Evolutionary conservation across 2,888 invertebrate genomes (phyloP).

Genomic region (Sarcophaga subvicina): DNA sequence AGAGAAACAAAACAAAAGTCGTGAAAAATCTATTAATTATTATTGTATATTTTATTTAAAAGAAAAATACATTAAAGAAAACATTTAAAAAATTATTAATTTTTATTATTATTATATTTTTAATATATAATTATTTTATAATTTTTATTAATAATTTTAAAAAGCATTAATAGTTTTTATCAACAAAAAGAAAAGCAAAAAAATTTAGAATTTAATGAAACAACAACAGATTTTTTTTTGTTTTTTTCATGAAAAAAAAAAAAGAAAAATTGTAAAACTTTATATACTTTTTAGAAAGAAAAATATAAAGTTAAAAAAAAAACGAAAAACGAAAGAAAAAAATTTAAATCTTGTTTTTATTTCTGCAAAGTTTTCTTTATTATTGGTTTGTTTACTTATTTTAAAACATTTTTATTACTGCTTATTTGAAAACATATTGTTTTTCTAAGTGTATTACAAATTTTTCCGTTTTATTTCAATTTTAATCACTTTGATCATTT

Average conservation of each 20-base stretch:
- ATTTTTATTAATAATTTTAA: slow-evolving; percentile 65
- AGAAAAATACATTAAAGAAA: slow-evolving; percentile 49
- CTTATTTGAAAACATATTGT: slow-evolving; percentile 11
- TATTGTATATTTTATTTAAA: slow-evolving; percentile 64
- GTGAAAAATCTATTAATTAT: slow-evolving; percentile 55
- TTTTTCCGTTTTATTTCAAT: background rate
- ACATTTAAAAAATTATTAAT: slow-evolving; percentile 55
- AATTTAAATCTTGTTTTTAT: slow-evolving; percentile 69
- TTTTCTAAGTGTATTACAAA: slow-evolving; percentile 5
- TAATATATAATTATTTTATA: slow-evolving; percentile 68
- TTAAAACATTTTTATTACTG: background rate
- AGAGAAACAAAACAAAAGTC: slow-evolving; percentile 40
- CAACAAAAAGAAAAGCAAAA: slow-evolving; percentile 39
- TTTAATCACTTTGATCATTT: no score
- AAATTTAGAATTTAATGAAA: slow-evolving; percentile 63
- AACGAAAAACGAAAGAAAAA: slow-evolving; percentile 69
- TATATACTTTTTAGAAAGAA: slow-evolving; percentile 64
- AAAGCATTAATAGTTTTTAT: slow-evolving; percentile 65
- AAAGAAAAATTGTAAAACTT: slow-evolving; percentile 64
- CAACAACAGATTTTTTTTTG: slow-evolving; percentile 54
- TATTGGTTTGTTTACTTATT: slow-evolving; percentile 61
- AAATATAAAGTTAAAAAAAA: slow-evolving; percentile 69
- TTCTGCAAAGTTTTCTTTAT: slow-evolving; percentile 65
- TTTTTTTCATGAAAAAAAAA: slow-evolving; percentile 46
- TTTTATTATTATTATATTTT: slow-evolving; percentile 66